Percentiles rank a stretch among this genome's conserved stretches.
phyloP scores from a whole-genome alignment of 2,113 vertebrate species.

The Oenanthe melanoleuca region DNA sequence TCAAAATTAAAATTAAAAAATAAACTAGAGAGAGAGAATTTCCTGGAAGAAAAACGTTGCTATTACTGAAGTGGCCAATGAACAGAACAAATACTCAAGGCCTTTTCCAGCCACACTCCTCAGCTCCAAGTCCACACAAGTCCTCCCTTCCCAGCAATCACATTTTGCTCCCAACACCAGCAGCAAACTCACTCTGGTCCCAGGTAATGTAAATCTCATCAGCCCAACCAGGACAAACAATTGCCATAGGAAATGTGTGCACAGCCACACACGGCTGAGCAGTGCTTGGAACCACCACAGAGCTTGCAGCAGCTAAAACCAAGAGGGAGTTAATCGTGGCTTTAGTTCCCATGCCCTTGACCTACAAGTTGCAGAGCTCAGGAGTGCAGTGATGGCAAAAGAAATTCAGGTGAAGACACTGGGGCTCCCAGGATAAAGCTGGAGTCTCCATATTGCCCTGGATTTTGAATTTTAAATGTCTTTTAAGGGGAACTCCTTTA shows the following conservation, averaged over 20 bases:
- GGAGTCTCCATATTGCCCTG: not conserved
- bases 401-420: not conserved
- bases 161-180: not conserved
- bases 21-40: not conserved
- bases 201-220: slow-evolving; percentile 37
- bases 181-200: not conserved
- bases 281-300: not conserved
- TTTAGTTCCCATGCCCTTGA: slow-evolving; percentile 37
- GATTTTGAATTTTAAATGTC: not conserved
- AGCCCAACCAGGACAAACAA: slow-evolving; percentile 47
- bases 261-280: slow-evolving; percentile 40
- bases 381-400: rapidly evolving
- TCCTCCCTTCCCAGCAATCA: not conserved
- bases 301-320: not conserved
- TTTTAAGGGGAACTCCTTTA: rapidly evolving
- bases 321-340: not conserved
- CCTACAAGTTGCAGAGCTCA: not conserved
- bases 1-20: not conserved
- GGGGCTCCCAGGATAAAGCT: not conserved
- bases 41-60: slow-evolving; percentile 46
- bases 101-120: not conserved
- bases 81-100: not conserved
- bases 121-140: rapidly evolving
- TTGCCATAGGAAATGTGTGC: slow-evolving; percentile 44
- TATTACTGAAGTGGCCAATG: not conserved